These are phyloP conservation scores for Patella caerulea DNA, from an alignment of 2,888 invertebrate genomes.

Conservation along the genomic window DNA sequence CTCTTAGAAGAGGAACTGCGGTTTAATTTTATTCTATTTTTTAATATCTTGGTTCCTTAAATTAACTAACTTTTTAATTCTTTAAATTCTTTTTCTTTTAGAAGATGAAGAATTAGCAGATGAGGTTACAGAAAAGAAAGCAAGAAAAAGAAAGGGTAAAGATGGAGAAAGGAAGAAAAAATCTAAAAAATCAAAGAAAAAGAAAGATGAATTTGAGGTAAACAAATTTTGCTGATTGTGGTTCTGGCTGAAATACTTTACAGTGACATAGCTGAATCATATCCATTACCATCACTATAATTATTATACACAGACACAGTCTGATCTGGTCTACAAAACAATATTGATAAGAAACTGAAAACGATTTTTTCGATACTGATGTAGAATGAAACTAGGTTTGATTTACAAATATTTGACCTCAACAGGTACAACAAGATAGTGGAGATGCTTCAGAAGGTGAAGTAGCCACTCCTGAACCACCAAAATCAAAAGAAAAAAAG, in stretches of 20 bases:
- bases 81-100: conserved; percentile 9
- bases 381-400: no score
- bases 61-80: no score
- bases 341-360: no score
- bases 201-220: conserved; percentile 40
- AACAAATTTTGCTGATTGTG: no score
- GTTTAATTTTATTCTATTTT: no score
- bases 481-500: conserved; percentile 30
- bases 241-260: conserved; percentile 34
- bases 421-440: neutral
- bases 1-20: no score
- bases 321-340: no score
- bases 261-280: neutral
- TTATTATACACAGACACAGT: neutral
- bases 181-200: conserved; percentile 72
- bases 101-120: conserved; percentile 39
- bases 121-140: conserved; percentile 79
- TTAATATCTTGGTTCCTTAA: no score
- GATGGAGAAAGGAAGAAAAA: conserved; percentile 94
- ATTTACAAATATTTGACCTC: neutral
- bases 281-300: neutral
- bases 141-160: conserved; percentile 81
- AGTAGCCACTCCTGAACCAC: neutral
- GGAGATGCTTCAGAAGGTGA: neutral
- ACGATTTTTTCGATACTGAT: no score